Evolutionary conservation across 2,888 invertebrate genomes (phyloP).

Genomic region (Halictus ligatus): DNA sequence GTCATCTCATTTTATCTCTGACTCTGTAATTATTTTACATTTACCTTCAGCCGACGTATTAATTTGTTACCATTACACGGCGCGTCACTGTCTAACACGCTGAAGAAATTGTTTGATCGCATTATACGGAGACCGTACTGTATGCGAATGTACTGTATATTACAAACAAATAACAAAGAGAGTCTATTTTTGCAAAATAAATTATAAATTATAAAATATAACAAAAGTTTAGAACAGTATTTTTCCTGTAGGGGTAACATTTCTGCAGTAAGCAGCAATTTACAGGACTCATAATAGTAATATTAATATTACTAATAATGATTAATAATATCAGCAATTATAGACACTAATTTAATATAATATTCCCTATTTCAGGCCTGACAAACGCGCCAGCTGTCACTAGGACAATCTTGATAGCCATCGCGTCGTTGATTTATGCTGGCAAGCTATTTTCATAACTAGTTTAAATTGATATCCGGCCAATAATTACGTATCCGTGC

Average conservation of each 20-base stretch:
- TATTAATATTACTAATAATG: neutral
- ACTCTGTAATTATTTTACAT: neutral
- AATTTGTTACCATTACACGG: neutral
- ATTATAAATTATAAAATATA: too few species aligned
- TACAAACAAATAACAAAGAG: neutral
- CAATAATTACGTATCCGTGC: neutral
- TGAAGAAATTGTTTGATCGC: neutral
- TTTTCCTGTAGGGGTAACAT: neutral
- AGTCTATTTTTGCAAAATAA: neutral
- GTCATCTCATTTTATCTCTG: neutral
- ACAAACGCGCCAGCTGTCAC: neutral
- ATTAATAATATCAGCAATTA: neutral
- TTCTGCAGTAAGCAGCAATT: neutral
- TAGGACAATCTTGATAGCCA: neutral
- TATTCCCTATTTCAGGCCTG: neutral
- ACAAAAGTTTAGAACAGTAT: neutral
- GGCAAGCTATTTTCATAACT: neutral
- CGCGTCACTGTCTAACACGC: too few species aligned
- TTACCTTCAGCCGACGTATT: neutral
- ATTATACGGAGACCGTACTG: too few species aligned
- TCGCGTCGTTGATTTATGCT: neutral
- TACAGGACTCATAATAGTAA: neutral
- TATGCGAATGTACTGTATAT: too few species aligned
- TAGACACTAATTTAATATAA: neutral
- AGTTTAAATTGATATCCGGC: neutral